Percentiles rank a stretch among this genome's conserved stretches.
Conservation (phyloP, 2,888 invertebrate genomes). For the Diabrotica balteata region DNA sequence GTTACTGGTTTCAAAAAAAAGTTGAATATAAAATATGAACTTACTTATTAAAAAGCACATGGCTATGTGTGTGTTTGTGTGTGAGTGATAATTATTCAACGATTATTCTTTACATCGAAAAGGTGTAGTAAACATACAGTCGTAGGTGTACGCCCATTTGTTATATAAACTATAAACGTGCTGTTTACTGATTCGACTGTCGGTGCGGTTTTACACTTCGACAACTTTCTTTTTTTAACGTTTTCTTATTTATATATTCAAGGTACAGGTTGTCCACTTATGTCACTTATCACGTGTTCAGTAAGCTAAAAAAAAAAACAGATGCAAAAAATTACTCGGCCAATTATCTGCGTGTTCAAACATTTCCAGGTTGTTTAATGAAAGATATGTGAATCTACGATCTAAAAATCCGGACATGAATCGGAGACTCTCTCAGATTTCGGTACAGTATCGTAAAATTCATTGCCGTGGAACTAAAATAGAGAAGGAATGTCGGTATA, state of each 20-base stretch:
- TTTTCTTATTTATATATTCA: neutral
- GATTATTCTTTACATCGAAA: slow-evolving; percentile 39
- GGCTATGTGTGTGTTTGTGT: slow-evolving; percentile 18
- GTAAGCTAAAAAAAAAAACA: neutral
- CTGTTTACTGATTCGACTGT: slow-evolving; percentile 25
- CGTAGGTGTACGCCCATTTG: slow-evolving; percentile 41
- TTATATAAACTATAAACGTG: slow-evolving; percentile 36
- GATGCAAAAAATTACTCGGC: neutral
- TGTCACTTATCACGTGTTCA: neutral
- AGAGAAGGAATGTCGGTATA: too few species aligned
- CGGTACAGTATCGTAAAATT: too few species aligned
- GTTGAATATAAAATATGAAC: neutral
- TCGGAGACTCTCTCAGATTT: too few species aligned
- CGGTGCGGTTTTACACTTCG: slow-evolving; percentile 14
- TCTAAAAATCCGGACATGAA: too few species aligned
- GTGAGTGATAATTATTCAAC: slow-evolving; percentile 34
- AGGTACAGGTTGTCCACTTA: neutral
- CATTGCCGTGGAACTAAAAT: too few species aligned
- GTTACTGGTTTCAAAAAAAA: too few species aligned
- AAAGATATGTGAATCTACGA: too few species aligned
- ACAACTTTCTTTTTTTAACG: slow-evolving; percentile 16
- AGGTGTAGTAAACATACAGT: slow-evolving; percentile 32
- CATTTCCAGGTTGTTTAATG: too few species aligned
- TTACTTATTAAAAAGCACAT: neutral
- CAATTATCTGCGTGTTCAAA: too few species aligned